A percentile compares a stretch with the other conserved stretches of the same genome.
Evolutionary conservation across 2,888 invertebrate species (phyloP).

Genomic region (Ectropis crepuscularia): DNA sequence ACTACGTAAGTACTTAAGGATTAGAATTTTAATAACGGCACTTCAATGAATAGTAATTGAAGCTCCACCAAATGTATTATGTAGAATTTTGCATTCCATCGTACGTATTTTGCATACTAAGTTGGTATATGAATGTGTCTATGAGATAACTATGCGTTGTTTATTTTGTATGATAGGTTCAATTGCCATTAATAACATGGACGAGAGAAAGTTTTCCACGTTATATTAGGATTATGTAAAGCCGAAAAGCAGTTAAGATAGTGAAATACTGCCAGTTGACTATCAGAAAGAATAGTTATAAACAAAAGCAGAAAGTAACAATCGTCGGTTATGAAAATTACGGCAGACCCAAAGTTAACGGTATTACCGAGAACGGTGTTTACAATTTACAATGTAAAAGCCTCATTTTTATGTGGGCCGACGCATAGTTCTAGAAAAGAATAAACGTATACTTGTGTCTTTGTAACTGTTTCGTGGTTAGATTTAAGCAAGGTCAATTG

Average conservation of each 20-base stretch:
- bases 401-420: constrained; percentile 41
- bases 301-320: constrained; percentile 56
- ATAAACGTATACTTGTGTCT: not conserved
- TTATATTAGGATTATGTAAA: constrained; percentile 47
- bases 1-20: not conserved
- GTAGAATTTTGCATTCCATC: not conserved
- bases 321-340: constrained; percentile 46
- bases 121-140: constrained; percentile 12
- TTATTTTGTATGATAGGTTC: constrained; percentile 31
- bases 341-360: constrained; percentile 54
- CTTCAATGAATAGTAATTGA: not conserved
- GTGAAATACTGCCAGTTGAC: constrained; percentile 43
- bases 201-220: constrained; percentile 49
- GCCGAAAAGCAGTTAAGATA: constrained; percentile 42
- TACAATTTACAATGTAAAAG: constrained; percentile 43
- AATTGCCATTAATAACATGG: constrained; percentile 40
- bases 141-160: not conserved
- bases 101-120: constrained; percentile 30
- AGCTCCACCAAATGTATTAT: not conserved
- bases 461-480: constrained; percentile 1
- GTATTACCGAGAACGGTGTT: constrained; percentile 48
- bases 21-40: not conserved
- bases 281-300: constrained; percentile 32
- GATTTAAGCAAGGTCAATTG: not conserved
- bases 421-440: constrained; percentile 5